Evolutionary conservation across 2,888 invertebrate species (phyloP), one percentile per base, ranked within the genome.

Genomic region (Podabrus alpinus): DNA sequence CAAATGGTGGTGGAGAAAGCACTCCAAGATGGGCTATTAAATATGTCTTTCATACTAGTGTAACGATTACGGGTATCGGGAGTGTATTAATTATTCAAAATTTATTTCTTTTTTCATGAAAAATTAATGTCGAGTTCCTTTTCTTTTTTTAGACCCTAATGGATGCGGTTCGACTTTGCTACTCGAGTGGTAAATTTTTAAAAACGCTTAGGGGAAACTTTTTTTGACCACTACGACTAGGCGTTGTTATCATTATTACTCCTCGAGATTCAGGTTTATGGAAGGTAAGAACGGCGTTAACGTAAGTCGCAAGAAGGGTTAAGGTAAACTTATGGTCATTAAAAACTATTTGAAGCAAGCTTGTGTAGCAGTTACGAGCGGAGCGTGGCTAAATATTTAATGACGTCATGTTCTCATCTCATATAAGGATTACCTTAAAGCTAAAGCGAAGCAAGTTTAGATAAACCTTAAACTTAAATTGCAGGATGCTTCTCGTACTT

Each of bases 1-100:
- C 84, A 84, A 84, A 85, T 84, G 84, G 83, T 81, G 64, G 70
- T 67, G 74, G 72, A 74, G 62, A 76, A 74, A 74, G 79, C 78
- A 79, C 68, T 73, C 73, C 72, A 75, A 80, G 79, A 79, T 77
- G 79, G 73, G 77, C 80, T 78, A 82, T 83, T 83, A 82, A 81
- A 80, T 81, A 81, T 80, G 79, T 77, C 79, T 77, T 74, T 73
- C 68, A 70, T 76, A 73, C 81, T 76, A 72, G 61, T 74, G 71
- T 68, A 67, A 68, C 69, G 59, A 59, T 68, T 45, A 67, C 16
- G 17, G 62, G 16, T 17, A 62, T 62, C 62, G 19, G n/a, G 19
- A 62, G 19, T 19, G 62, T 62, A 62, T 62, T 62, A 62, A 62
- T 62, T 17, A 21, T 60, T 61, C 21, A 15, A 59, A 69, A 68